Percentiles rank a stretch among this genome's conserved stretches.
Conservation (phyloP, 2,888 invertebrate species). For the Hemaris fuciformis region DNA sequence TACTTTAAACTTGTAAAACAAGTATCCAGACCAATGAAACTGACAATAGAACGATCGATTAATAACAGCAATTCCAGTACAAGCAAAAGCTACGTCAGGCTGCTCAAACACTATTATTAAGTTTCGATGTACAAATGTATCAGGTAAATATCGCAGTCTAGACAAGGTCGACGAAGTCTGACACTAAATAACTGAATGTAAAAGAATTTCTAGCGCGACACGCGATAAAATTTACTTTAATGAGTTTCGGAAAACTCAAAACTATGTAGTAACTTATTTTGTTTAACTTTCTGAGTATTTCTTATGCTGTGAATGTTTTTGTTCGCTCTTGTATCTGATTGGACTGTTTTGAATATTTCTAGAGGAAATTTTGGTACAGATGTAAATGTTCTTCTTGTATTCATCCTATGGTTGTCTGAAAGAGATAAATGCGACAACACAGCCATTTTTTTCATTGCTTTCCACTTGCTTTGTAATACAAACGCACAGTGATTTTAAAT, state of each 20-base stretch:
- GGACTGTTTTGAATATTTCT: background rate
- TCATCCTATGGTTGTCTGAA: no score
- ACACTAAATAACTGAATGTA: background rate
- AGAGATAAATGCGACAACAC: no score
- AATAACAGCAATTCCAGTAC: background rate
- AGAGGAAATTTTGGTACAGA: no score
- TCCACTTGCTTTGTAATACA: no score
- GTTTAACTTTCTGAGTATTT: background rate
- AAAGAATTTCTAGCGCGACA: background rate
- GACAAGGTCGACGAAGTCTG: background rate
- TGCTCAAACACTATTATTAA: background rate
- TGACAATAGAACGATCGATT: background rate
- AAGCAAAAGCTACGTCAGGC: background rate
- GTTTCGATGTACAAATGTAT: background rate
- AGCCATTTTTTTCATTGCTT: no score
- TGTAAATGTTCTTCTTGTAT: no score
- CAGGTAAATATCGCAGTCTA: background rate
- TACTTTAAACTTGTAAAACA: no score
- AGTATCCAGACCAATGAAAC: background rate
- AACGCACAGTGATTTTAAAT: no score
- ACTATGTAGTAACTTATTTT: background rate
- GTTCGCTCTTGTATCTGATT: background rate
- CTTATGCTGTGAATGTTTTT: background rate
- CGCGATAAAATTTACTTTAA: background rate
- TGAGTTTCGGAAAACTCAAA: background rate